Base-by-base conservation (phyloP, 1,140 invertebrate genomes). In the Bombus superbus region DNA sequence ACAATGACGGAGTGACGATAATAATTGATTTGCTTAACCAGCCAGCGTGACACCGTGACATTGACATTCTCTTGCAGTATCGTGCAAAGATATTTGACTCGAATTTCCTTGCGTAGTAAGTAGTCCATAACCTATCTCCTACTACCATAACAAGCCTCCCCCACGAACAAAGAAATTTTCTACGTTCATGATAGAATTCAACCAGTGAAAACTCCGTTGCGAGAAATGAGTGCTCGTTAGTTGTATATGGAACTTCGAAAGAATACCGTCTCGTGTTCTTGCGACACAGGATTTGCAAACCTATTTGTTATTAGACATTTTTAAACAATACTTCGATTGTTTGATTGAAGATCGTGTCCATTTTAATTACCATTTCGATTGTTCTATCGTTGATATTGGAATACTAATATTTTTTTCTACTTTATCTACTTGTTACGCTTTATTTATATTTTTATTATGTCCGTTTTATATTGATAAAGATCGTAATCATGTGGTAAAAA, bases 81-180 rank as follows among this genome's bases (percentile, higher is more conserved):
- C 78, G 53, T 81, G 57, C 80, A 62, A 44, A 40, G 28, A 76
- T 85, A 77, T 86, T 86, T 71, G 81, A 72, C 76, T 77, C 59
- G 64, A 80, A 64, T 73, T 69, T 78, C 64, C 57, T 85, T 75
- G 74, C 81, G 87, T 85, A 83, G 88, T 92, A 92, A 94, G 93
- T 94, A 93, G 92, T 91, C 93, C 94, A 92, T 92, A 93, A 92
- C 92, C 85, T 87, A 79, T 87, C 93, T 92, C 87, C 92, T 92
- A 89, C 93, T 88, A 87, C 86, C 81, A 87, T 88, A 91, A 92
- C 89, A 83, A 88, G 91, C 79, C 90, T 92, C 92, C 93, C 91
- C 91, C 92, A 91, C 92, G 84, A 86, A 92, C 91, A 91, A 93
- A 91, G 93, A 93, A 93, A 93, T 93, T 94, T 92, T 93, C 91